Percentiles rank a stretch among this genome's conserved stretches.
Evolutionary conservation across 2,113 vertebrate genomes (phyloP).

Genomic region (Pterocles burchelli): DNA sequence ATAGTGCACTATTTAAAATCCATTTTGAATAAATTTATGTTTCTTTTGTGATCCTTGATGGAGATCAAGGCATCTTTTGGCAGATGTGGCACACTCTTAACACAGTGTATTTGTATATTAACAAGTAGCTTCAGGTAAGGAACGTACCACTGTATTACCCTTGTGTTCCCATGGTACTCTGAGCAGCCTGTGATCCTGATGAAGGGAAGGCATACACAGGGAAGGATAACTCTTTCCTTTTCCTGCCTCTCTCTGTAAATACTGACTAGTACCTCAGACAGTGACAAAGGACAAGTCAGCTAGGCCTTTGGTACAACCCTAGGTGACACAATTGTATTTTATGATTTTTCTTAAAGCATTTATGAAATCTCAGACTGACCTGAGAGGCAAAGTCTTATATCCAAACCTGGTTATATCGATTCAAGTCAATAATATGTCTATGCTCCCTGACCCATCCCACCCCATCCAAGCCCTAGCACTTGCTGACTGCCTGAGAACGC

Average conservation of each 20-base stretch:
- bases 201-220: neutral
- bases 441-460: neutral
- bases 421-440: neutral
- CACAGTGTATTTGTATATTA: neutral
- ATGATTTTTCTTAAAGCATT: neutral
- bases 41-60: neutral
- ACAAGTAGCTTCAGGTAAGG: neutral
- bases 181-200: neutral
- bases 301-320: neutral
- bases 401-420: neutral
- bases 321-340: neutral
- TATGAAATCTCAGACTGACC: neutral
- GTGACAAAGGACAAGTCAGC: neutral
- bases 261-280: neutral
- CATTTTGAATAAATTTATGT: neutral
- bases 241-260: neutral
- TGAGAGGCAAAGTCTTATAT: neutral
- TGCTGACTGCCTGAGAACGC: neutral
- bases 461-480: neutral
- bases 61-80: neutral
- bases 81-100: neutral
- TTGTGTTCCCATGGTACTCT: neutral
- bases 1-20: neutral
- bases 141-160: accelerated
- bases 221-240: neutral